A percentile compares a stretch with the other conserved stretches of the same genome.
phyloP scores from a whole-genome alignment of 2,113 vertebrate species.

The Rhodinocichla rosea region DNA sequence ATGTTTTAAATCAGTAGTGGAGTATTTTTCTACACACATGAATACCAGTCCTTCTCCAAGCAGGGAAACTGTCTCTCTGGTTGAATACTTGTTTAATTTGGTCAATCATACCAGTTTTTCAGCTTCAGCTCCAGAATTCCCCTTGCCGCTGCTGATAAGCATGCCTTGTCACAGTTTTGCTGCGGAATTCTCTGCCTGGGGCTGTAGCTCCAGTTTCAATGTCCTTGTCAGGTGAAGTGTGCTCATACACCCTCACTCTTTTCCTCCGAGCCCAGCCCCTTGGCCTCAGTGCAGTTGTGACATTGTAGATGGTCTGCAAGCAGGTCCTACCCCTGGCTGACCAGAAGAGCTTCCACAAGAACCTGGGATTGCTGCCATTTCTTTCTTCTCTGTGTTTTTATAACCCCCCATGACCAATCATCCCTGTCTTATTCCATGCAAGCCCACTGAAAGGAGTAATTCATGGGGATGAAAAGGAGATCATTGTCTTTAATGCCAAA shows the following conservation, averaged over 20 bases:
- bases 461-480: background rate
- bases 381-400: background rate
- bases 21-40: background rate
- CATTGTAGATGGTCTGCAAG: background rate
- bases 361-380: background rate
- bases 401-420: background rate
- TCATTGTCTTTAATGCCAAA: background rate
- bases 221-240: background rate
- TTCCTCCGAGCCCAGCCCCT: background rate
- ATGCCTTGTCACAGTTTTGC: background rate
- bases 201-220: background rate
- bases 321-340: background rate
- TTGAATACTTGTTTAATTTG: background rate
- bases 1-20: background rate
- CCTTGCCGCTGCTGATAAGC: background rate
- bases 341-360: background rate
- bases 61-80: background rate
- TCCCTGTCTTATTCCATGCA: background rate
- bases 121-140: background rate
- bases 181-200: background rate
- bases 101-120: background rate
- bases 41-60: background rate
- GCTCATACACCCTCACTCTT: rapidly evolving
- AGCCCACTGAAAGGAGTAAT: background rate
- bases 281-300: rapidly evolving